phyloP scores from a whole-genome alignment of 2,888 invertebrate genomes.

The Bedellia somnulentella region DNA sequence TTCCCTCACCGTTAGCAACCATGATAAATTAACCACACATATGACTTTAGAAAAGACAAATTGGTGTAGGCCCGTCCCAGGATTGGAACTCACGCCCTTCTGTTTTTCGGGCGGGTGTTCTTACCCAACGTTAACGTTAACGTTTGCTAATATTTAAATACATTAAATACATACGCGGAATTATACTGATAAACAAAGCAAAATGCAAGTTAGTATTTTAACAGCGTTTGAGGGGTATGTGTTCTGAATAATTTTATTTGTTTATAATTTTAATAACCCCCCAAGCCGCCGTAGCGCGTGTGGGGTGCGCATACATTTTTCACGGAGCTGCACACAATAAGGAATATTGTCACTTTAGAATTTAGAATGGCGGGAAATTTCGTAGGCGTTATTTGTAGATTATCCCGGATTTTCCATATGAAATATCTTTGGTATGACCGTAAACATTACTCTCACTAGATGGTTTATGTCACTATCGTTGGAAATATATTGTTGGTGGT shows the following conservation, averaged over 20 bases:
- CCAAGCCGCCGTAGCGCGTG: conserved; percentile 17
- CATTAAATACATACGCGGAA: too few relatives aligned
- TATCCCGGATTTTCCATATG: conserved; percentile 45
- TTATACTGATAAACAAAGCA: too few relatives aligned
- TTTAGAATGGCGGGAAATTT: conserved; percentile 27
- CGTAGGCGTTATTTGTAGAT: conserved; percentile 50
- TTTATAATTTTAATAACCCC: conserved; percentile 60
- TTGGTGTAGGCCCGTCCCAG: too few relatives aligned
- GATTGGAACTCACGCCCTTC: too few relatives aligned
- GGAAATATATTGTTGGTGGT: too few relatives aligned
- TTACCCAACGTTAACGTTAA: too few relatives aligned
- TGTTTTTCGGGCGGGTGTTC: too few relatives aligned
- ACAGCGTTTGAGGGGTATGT: conserved; percentile 20
- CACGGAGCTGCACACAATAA: conserved; percentile 36
- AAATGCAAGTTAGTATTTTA: too few relatives aligned
- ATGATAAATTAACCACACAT: too few relatives aligned
- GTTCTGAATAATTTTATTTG: conserved; percentile 53
- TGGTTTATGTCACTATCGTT: conserved; percentile 6
- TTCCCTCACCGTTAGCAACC: too few relatives aligned
- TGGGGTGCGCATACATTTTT: conserved; percentile 48
- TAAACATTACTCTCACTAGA: conserved; percentile 24
- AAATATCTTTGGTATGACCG: conserved; percentile 32
- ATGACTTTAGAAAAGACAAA: too few relatives aligned
- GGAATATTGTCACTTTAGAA: conserved; percentile 53
- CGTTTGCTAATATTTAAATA: too few relatives aligned